These are phyloP conservation scores for Ctenodactylus gundi DNA, from an alignment of 2,113 vertebrate species.

Conservation along the genomic window DNA sequence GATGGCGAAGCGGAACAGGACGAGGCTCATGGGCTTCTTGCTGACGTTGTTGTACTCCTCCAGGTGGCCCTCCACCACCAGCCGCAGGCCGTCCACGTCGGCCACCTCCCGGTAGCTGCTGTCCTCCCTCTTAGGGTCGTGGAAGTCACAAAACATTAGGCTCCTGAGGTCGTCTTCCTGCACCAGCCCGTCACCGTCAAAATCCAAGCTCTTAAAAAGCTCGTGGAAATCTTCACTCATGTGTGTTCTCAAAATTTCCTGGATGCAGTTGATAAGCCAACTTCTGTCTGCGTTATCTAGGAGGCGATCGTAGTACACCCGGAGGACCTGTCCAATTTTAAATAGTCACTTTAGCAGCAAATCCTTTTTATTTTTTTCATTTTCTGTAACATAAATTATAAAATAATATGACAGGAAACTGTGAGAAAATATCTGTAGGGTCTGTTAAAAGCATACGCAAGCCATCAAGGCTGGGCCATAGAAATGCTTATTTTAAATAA, in stretches of 20 bases:
- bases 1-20: constrained; percentile 93
- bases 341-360: neutral
- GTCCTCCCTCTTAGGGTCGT: constrained; percentile 90
- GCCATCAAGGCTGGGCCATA: neutral
- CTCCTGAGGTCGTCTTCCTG: constrained; percentile 92
- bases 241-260: constrained; percentile 81
- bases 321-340: constrained; percentile 85
- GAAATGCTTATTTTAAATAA: constrained; percentile 37
- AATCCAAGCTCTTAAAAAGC: constrained; percentile 89
- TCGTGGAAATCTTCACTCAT: constrained; percentile 90
- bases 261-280: constrained; percentile 89
- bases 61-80: constrained; percentile 89
- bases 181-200: constrained; percentile 87
- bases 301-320: constrained; percentile 94
- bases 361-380: neutral
- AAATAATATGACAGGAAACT: neutral
- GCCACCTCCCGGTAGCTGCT: constrained; percentile 89
- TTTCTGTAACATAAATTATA: neutral
- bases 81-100: constrained; percentile 84
- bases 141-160: constrained; percentile 95
- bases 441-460: constrained; percentile 11
- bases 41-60: constrained; percentile 92
- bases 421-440: neutral
- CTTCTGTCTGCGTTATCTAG: constrained; percentile 88
- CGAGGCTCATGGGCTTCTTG: constrained; percentile 93